Evolutionary conservation across 2,113 vertebrate species (phyloP).

Genomic region (Anseranas semipalmata): DNA sequence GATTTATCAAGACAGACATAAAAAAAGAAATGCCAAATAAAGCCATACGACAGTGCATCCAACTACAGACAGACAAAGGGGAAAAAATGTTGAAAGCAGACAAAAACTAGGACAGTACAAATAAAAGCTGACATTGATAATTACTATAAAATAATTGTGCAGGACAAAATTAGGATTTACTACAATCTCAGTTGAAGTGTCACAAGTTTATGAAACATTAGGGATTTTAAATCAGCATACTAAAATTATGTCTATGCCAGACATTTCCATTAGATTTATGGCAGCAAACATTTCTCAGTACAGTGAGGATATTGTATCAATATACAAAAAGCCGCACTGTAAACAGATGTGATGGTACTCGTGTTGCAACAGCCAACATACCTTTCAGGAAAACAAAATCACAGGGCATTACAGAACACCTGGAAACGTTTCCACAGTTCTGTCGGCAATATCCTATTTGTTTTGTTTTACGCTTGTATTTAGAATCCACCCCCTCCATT

Average conservation of each 20-base stretch:
- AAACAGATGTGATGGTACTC: not conserved
- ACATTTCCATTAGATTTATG: not conserved
- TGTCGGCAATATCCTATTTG: not conserved
- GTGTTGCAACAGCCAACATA: not conserved
- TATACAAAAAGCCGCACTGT: not conserved
- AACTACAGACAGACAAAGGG: not conserved
- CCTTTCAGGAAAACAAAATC: not conserved
- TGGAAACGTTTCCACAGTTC: not conserved
- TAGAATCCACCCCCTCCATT: not conserved
- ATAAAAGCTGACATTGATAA: not conserved
- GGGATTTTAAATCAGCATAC: not conserved
- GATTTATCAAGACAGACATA: not conserved
- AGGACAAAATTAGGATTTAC: not conserved
- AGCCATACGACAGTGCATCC: not conserved
- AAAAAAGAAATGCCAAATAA: not conserved
- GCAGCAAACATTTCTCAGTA: not conserved
- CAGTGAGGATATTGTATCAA: not conserved
- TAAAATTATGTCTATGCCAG: not conserved
- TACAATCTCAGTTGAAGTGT: not conserved
- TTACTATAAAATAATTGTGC: not conserved
- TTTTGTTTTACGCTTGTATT: not conserved
- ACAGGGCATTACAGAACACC: not conserved
- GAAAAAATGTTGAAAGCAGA: not conserved
- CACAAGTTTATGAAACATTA: not conserved
- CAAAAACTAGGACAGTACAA: not conserved